Evolutionary conservation across 2,888 invertebrate species (phyloP).

Genomic region (Lissonota sp.): DNA sequence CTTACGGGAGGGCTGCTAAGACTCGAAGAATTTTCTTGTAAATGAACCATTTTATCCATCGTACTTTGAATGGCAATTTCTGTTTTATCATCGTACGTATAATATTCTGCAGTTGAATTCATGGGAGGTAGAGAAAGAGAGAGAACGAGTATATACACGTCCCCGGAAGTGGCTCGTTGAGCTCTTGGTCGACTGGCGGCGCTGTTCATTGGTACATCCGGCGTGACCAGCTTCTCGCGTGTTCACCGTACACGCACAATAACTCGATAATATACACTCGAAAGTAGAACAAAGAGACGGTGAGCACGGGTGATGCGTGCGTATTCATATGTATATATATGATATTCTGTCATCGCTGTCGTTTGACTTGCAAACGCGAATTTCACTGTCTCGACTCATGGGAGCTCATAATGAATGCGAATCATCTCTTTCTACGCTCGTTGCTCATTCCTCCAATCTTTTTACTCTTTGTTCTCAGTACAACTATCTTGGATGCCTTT

Average conservation of each 20-base stretch:
- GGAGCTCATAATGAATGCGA: constrained; percentile 26
- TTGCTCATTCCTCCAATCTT: constrained; percentile 20
- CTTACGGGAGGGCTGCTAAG: too few species aligned
- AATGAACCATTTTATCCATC: constrained; percentile 35
- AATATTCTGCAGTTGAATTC: constrained; percentile 75
- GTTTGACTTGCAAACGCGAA: constrained; percentile 21
- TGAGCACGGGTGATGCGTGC: background rate
- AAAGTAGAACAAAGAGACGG: constrained; percentile 73
- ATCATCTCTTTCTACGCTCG: constrained; percentile 15
- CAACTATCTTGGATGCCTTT: background rate
- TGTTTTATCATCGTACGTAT: constrained; percentile 75
- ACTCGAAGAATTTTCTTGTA: too few species aligned
- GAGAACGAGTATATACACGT: constrained; percentile 21
- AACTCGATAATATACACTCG: constrained; percentile 75
- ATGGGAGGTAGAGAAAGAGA: constrained; percentile 58
- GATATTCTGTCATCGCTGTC: constrained; percentile 23
- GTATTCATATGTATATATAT: constrained; percentile 4
- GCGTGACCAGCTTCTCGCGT: constrained; percentile 70
- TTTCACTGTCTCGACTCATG: constrained; percentile 22
- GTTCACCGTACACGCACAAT: constrained; percentile 70
- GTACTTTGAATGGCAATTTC: constrained; percentile 75
- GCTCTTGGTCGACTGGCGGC: constrained; percentile 73
- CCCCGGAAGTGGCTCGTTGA: constrained; percentile 83
- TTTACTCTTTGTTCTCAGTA: background rate
- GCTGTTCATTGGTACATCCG: constrained; percentile 82